Conservation (phyloP, 2,113 vertebrate genomes). For the Mystacornis crossleyi region DNA sequence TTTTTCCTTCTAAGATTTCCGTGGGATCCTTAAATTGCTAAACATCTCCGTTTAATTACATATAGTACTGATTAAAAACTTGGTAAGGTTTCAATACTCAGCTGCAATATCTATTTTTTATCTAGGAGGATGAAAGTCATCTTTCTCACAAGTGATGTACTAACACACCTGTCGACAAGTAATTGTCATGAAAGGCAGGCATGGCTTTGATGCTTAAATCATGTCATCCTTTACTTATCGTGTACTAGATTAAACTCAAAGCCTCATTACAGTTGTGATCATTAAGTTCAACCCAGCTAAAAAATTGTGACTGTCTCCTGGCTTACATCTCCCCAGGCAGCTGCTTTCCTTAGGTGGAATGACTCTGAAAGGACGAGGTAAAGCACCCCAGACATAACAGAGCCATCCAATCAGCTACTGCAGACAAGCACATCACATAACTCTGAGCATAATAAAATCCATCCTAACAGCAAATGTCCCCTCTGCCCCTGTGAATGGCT, state of each 20-base stretch:
- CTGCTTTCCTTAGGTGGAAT: background rate
- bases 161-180: background rate
- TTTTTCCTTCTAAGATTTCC: background rate
- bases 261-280: background rate
- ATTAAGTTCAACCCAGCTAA: conserved; percentile 1
- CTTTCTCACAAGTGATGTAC: background rate
- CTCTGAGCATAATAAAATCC: background rate
- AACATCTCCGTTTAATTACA: background rate
- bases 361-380: background rate
- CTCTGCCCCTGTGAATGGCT: background rate
- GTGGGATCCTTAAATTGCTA: background rate
- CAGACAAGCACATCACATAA: background rate
- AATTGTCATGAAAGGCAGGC: background rate
- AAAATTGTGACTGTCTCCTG: background rate
- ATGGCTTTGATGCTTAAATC: conserved; percentile 6
- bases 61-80: background rate
- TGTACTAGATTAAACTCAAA: conserved; percentile 7
- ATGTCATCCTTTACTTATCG: background rate
- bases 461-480: background rate
- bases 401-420: background rate
- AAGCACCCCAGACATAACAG: background rate
- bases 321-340: background rate
- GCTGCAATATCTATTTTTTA: background rate
- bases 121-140: background rate
- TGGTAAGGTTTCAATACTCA: background rate